These are phyloP conservation scores for Globodera rostochiensis DNA, from an alignment of 1,140 invertebrate genomes.

Conservation along the genomic window DNA sequence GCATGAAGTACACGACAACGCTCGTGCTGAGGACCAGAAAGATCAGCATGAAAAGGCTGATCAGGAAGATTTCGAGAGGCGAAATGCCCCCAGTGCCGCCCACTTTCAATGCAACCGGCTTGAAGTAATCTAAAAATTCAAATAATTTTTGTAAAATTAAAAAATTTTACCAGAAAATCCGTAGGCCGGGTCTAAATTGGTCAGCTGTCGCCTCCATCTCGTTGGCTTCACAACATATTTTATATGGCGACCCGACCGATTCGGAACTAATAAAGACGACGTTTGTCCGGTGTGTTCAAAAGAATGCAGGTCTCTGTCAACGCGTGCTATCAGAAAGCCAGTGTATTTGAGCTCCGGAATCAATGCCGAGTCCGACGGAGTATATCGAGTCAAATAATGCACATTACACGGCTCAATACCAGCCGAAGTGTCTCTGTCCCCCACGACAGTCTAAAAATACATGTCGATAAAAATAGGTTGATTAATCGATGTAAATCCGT, in stretches of 20 bases:
- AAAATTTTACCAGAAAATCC: slow-evolving; percentile 27
- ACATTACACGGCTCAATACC: slow-evolving; percentile 60
- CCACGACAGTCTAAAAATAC: slow-evolving; percentile 48
- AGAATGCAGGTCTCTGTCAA: slow-evolving; percentile 54
- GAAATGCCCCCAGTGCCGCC: slow-evolving; percentile 18
- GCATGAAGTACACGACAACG: slow-evolving; percentile 44
- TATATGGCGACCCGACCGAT: slow-evolving; percentile 10
- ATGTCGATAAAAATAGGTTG: neutral
- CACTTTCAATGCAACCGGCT: slow-evolving; percentile 42
- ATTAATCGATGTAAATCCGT: neutral
- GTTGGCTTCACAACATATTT: neutral
- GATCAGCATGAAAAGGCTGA: slow-evolving; percentile 44
- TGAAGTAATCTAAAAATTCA: slow-evolving; percentile 43
- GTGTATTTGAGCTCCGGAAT: slow-evolving; percentile 60
- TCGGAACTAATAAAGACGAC: slow-evolving; percentile 2
- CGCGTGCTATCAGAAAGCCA: slow-evolving; percentile 62
- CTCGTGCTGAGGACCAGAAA: slow-evolving; percentile 34
- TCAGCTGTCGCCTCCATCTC: slow-evolving; percentile 39
- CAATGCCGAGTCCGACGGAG: slow-evolving; percentile 56
- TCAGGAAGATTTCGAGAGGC: slow-evolving; percentile 34
- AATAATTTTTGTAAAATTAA: neutral
- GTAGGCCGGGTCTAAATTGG: slow-evolving; percentile 45
- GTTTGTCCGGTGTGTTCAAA: neutral
- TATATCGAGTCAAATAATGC: slow-evolving; percentile 57
- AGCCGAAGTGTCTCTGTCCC: slow-evolving; percentile 48